Evolutionary conservation across 2,888 invertebrate species (phyloP), one percentile per base, ranked within the genome.

Genomic region (Macrosiphum euphorbiae): DNA sequence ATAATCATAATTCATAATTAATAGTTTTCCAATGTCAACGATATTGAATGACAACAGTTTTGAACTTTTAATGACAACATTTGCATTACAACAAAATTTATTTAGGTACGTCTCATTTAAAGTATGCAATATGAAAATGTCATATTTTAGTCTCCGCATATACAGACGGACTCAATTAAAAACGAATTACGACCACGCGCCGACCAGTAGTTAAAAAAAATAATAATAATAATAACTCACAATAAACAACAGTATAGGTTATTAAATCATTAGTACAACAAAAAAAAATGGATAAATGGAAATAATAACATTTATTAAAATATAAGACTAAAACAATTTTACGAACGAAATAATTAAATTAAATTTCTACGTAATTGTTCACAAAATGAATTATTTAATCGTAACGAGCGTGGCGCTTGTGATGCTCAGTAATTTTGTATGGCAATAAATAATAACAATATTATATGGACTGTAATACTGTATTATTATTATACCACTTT

Each of bases 341-440:
- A 35, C 41, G 35, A 88, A 55, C 41, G 20, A 88, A 88, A 88
- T 88, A 55, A 58, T 55, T 58, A 58, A 55, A 88, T 88, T 41
- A 88, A 88, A 41, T 88, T 52, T 50, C 35, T 24, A 55, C 26
- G 52, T 24, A 88, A 35, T 58, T 58, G 20, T 88, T 55, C 35
- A 26, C 55, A 26, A 41, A 58, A 88, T 78, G 2, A 78, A 78
- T 35, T 78, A 78, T 35, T 78, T 35, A 78, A 78, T 78, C 78
- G 78, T 35, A 78, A 78, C 78, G 20, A 20, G 78, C 2, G 20
- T 78, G 20, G 35, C 20, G 78, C 3, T 20, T 78, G 20, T 35
- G 35, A 78, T 78, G 8, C 78, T 35, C 67, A 52, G 13, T 78
- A 44, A 44, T 44, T 44, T 44, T 8, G 2, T 35, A 35, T 67